phyloP scores from a whole-genome alignment of 2,113 vertebrate species.

The Anser cygnoides region DNA sequence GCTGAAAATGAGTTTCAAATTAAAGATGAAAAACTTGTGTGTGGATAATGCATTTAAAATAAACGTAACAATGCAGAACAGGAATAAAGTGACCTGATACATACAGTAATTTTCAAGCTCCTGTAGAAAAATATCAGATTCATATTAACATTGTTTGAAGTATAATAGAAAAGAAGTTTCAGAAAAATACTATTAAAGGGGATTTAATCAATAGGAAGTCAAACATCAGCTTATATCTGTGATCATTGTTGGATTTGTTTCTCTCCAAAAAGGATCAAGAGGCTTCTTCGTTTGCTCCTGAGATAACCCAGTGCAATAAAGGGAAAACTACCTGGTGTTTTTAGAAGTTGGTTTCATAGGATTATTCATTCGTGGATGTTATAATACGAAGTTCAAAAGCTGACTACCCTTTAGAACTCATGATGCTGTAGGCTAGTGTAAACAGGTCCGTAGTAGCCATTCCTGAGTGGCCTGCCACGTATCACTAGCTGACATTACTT shows the following conservation, averaged over 20 bases:
- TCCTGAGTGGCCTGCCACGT: background rate
- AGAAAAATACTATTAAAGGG: background rate
- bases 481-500: conserved; percentile 9
- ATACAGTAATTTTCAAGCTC: background rate
- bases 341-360: background rate
- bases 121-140: background rate
- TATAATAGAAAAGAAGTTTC: background rate
- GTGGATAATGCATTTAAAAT: background rate
- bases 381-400: background rate
- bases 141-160: background rate
- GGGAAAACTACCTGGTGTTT: background rate
- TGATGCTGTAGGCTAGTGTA: background rate
- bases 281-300: background rate
- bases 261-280: background rate
- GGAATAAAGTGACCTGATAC: background rate
- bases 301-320: background rate
- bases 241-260: background rate
- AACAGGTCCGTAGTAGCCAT: background rate
- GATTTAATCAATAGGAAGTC: background rate
- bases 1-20: background rate
- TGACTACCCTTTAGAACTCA: background rate
- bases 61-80: background rate
- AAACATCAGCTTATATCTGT: background rate
- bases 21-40: background rate
- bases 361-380: background rate